Base-by-base conservation (phyloP, 2,888 invertebrate genomes). In the Ophion ellenae region DNA sequence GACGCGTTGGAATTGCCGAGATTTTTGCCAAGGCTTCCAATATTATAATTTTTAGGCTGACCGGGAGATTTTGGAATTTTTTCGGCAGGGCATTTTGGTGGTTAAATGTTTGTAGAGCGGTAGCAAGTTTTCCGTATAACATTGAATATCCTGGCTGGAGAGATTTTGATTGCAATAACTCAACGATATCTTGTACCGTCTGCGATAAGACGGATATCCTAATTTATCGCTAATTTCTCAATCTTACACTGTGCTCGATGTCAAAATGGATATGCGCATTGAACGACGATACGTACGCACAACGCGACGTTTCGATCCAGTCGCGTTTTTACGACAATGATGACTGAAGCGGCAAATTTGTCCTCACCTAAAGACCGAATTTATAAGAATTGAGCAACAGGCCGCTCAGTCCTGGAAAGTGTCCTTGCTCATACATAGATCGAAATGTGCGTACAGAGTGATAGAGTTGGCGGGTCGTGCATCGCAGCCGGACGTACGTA, bases 401-500 rank as follows among this genome's bases (percentile, higher is more conserved):
- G 53, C 17, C 3, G 11, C 40, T 7, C 24, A 0, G 11, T 76
- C 32, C 17, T 20, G 32, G 3, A 66, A 76, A 53, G 32, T 10
- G 20, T 79, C 36, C 5, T 47, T 45, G 61, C 14, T 0, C 11
- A 47, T 32, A 70, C 61, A 70, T n/a, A 47, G 40, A 45, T 79
- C 20, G 45, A 63, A 59, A 40, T 61, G 28, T 24, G 17, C 17
- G 59, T 70, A 47, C 71, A 11, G 63, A 71, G 53, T 71, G 71
- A 63, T 36, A 24, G 24, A 47, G 63, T 63, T 59, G 32, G 40
- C 73, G 57, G 24, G 57, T 40, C 66, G 32, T 64, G 45, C 36
- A 64, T 71, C 63, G 2, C 28, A 64, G 64, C 81, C 86, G 84
- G 84, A 86, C 81, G 81, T 81, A 45, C 74, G 40, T 75, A 20